Conservation (phyloP, 2,797 vertebrate species). For the Enteromius radiatus region DNA sequence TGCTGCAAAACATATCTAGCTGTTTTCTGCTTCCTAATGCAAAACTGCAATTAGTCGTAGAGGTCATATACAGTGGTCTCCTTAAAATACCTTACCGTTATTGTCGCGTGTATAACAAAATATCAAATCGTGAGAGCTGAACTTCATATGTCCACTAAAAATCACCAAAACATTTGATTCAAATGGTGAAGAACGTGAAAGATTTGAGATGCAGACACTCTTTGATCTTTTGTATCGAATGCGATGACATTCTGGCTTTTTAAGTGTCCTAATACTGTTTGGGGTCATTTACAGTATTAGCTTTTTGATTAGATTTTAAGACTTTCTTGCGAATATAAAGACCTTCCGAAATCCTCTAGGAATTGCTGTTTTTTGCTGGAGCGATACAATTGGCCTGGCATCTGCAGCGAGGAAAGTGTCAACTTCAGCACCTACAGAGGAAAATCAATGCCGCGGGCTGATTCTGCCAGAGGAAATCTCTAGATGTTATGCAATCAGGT, state of each 20-base stretch:
- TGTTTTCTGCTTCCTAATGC: neutral
- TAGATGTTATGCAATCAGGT: slow-evolving; percentile 17
- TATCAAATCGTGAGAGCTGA: neutral
- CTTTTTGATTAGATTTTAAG: neutral
- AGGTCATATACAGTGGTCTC: neutral
- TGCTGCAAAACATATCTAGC: neutral
- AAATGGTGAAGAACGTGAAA: neutral
- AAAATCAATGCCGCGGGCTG: slow-evolving; percentile 44
- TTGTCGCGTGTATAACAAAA: neutral
- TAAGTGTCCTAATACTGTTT: neutral
- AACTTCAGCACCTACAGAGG: slow-evolving; percentile 18
- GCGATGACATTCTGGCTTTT: neutral
- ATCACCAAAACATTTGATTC: neutral
- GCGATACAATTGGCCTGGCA: neutral
- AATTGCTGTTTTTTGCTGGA: slow-evolving; percentile 21
- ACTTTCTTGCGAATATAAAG: neutral
- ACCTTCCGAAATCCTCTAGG: neutral
- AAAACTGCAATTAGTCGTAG: neutral
- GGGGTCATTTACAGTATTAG: neutral
- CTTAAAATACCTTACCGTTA: neutral
- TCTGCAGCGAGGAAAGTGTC: slow-evolving; percentile 32
- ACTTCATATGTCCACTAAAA: neutral
- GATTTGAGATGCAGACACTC: neutral
- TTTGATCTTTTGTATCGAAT: neutral
- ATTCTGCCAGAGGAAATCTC: slow-evolving; percentile 1